Base-by-base conservation (phyloP, 2,888 invertebrate genomes). In the Hyalella azteca region DNA sequence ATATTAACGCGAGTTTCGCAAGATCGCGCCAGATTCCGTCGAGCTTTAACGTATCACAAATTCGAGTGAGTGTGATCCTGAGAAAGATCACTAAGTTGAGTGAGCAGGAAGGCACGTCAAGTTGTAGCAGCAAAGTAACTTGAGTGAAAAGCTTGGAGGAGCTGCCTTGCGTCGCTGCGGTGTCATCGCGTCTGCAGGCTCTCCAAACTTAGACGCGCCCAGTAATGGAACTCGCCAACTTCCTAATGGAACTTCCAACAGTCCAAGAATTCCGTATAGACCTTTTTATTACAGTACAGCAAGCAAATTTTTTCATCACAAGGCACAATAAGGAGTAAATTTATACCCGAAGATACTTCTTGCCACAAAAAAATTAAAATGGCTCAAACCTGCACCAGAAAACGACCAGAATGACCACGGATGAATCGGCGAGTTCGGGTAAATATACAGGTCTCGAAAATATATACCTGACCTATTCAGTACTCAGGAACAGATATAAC, bases 201-300 rank as follows among this genome's bases (percentile, higher is more conserved):
- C 22, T 13, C 39, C 66, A 66, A 66, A 66, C 66, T 66, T 66
- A 36, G 66, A 36, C 22, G 66, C 66, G 36, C 32, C 66, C 19
- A 66, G 66, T 66, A 66, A 36, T 66, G 66, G 66, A 66, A 66
- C 66, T 66, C 36, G 11, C 66, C 66, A 66, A 66, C 36, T 66
- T 66, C 39, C 66, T 66, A 66, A 66, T 66, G 66, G 66, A 66
- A 66, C 36, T 66, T 66, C 36, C 66, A 66, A 32, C 66, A 66
- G 29, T 66, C 66, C 19, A 15, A 66, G 66, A 66, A 66, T 66
- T 66, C 66, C 66, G 32, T 66, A 66, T 66, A 66, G 66, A 36
- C 32, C 36, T 36, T 66, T 66, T 66, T 66, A 66, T 66, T 66
- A 66, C 66, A 36, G 19, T 36, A 66, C 66, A 66, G 45, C 66